These are phyloP conservation scores for Procavia capensis DNA, from an alignment of 2,113 vertebrate species.

Conservation along the genomic window DNA sequence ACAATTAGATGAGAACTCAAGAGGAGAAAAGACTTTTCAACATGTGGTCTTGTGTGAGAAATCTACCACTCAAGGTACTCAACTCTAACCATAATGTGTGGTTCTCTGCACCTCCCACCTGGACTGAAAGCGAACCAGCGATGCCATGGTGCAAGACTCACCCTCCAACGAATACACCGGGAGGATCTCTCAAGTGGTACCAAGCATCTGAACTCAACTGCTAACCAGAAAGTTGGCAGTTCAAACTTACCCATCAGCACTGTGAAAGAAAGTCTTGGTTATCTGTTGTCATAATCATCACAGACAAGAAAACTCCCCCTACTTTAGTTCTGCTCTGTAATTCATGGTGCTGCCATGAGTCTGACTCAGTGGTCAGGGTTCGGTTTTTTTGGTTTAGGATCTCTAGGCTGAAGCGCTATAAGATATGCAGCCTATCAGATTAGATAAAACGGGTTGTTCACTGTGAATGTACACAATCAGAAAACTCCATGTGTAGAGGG, in stretches of 20 bases:
- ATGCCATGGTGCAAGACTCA: not conserved
- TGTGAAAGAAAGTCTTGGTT: not conserved
- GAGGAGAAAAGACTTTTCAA: not conserved
- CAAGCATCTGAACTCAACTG: not conserved
- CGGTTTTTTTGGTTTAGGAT: not conserved
- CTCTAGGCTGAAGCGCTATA: not conserved
- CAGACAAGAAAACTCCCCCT: no score
- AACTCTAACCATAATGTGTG: not conserved
- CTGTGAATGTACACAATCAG: not conserved
- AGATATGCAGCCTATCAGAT: not conserved
- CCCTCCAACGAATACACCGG: not conserved
- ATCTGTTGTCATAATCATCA: not conserved
- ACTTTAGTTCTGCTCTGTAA: no score
- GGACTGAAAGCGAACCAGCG: not conserved
- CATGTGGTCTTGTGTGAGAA: not conserved
- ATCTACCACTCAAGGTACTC: not conserved
- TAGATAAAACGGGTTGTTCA: not conserved
- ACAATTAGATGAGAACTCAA: not conserved
- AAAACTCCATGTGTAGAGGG: not conserved
- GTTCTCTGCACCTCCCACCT: accelerated
- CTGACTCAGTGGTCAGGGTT: no score
- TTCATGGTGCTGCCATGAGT: no score
- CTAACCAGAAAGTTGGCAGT: not conserved
- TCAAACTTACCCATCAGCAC: no score
- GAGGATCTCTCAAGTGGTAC: no score